Conservation (phyloP, 2,113 vertebrate species). For the Micromys minutus region DNA sequence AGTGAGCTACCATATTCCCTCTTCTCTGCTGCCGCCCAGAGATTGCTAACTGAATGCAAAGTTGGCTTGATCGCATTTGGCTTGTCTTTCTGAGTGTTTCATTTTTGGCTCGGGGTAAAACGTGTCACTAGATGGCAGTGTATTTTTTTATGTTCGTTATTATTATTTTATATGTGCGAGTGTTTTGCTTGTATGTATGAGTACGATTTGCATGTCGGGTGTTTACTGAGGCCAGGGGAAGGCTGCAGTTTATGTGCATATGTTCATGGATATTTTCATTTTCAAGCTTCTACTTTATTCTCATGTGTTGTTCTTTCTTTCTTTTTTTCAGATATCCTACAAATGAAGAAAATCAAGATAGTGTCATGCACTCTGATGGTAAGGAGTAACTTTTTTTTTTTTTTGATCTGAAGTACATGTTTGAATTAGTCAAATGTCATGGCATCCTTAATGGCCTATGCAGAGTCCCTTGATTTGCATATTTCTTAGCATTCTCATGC, state of each 20-base stretch:
- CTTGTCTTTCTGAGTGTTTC: neutral
- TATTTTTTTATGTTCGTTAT: neutral
- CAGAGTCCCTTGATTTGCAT: neutral
- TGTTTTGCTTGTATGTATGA: neutral
- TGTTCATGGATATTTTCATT: neutral
- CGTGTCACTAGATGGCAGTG: neutral
- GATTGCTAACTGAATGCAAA: neutral
- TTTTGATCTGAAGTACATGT: neutral
- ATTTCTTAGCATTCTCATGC: neutral
- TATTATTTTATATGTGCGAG: neutral
- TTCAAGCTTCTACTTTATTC: neutral
- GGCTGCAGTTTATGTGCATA: neutral
- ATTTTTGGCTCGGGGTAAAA: neutral
- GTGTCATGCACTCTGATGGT: conserved; percentile 82
- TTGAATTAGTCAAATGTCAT: neutral
- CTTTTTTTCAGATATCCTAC: conserved; percentile 80
- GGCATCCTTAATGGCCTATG: neutral
- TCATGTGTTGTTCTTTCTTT: conserved; percentile 68
- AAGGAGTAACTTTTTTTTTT: conserved; percentile 63
- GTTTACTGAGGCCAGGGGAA: neutral
- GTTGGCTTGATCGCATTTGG: neutral
- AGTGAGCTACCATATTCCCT: neutral
- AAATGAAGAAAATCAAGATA: conserved; percentile 91
- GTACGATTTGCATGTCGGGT: neutral
- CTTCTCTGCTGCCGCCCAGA: neutral